Evolutionary conservation across 2,888 invertebrate genomes (phyloP).

Genomic region (Schizaphis graminum): DNA sequence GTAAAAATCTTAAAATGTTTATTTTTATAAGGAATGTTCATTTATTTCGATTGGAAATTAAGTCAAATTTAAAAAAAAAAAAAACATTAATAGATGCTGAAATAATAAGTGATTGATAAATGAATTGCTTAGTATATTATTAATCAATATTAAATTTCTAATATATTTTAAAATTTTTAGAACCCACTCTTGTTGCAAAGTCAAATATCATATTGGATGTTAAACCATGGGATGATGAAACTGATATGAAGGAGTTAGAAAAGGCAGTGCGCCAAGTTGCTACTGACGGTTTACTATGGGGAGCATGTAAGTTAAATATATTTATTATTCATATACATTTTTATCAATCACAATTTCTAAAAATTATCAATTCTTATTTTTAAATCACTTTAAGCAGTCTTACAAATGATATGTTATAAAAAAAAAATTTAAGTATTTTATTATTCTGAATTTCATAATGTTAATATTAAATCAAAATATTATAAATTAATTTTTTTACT

Average conservation of each 20-base stretch:
- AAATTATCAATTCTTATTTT: not conserved
- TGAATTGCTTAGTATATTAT: not conserved
- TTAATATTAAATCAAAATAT: no score
- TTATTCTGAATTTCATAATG: no score
- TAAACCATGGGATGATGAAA: slow-evolving; percentile 91
- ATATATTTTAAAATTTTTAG: slow-evolving; percentile 71
- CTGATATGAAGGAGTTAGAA: slow-evolving; percentile 91
- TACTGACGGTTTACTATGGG: slow-evolving; percentile 93
- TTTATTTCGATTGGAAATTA: no score
- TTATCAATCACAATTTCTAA: not conserved
- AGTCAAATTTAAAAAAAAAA: no score
- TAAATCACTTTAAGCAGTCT: not conserved
- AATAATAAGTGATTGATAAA: no score
- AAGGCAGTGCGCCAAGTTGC: slow-evolving; percentile 81
- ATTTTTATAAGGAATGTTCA: no score
- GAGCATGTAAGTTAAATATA: slow-evolving; percentile 76
- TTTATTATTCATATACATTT: no score
- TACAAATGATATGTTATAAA: not conserved
- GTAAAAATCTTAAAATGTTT: no score
- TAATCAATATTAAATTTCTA: not conserved
- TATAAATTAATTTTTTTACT: no score
- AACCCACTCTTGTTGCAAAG: slow-evolving; percentile 91
- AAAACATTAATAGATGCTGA: no score
- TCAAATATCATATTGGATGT: slow-evolving; percentile 94
- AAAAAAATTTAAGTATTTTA: no score